Evolutionary conservation across 2,113 vertebrate genomes (phyloP).

Genomic region (Mesocricetus auratus): DNA sequence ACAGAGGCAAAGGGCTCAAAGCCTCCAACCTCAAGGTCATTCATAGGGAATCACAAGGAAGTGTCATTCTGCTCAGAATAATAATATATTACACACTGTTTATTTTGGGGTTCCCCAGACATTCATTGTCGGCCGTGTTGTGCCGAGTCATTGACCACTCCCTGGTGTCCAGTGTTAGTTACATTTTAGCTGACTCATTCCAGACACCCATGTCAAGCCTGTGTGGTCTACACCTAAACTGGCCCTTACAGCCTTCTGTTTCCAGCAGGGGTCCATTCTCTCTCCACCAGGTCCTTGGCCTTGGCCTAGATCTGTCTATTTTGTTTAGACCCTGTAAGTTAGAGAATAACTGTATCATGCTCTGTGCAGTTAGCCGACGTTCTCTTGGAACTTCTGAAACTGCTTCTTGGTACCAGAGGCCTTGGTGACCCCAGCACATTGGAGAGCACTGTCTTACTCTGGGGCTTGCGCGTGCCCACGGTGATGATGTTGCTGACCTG

Average conservation of each 20-base stretch:
- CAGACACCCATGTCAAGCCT: background rate
- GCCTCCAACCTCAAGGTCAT: background rate
- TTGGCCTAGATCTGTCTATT: background rate
- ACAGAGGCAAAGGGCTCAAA: background rate
- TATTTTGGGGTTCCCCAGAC: background rate
- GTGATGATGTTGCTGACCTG: slow-evolving; percentile 93
- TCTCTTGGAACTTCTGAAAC: slow-evolving; percentile 77
- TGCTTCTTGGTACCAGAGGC: slow-evolving; percentile 95
- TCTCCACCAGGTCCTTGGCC: background rate
- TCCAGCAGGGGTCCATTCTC: background rate
- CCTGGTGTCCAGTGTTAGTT: background rate
- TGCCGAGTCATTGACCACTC: background rate
- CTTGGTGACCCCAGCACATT: slow-evolving; percentile 96
- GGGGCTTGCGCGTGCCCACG: slow-evolving; percentile 93
- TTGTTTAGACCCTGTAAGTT: background rate
- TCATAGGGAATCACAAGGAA: background rate
- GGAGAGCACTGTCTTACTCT: slow-evolving; percentile 95
- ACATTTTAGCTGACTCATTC: background rate
- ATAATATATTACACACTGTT: background rate
- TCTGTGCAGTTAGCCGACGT: rapidly evolving
- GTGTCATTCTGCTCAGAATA: background rate
- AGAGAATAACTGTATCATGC: background rate
- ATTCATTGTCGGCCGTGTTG: background rate
- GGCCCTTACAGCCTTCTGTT: background rate
- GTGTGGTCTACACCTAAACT: background rate